Base-by-base conservation (phyloP, 1,140 invertebrate species). In the Temnothorax curvispinosus region DNA sequence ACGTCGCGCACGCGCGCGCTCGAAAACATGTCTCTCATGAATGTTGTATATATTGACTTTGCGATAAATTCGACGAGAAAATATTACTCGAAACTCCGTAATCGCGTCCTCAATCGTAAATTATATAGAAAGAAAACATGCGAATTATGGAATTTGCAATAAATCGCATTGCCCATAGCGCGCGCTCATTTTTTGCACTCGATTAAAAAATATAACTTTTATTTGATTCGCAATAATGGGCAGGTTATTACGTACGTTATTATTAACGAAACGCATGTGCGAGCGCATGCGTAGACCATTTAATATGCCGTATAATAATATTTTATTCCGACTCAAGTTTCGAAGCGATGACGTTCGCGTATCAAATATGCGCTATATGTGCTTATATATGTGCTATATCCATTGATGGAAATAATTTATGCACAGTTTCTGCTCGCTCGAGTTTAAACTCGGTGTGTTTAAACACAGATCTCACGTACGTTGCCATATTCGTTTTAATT, bases 241-340 rank as follows among this genome's bases (percentile, higher is more conserved):
- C 1, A 67, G 38, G 60, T 18, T 3, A 3, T 18, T 3, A 3
- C 47, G 60, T 35, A 13, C 41, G 41, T 54, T 27, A 47, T 54
- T 27, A 54, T 81, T 56, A 81, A 47, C 21, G n/a, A 21, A 38
- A 6, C 4, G 44, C 27, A 21, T 27, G 32, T n/a, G 11, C 52
- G 21, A 47, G 21, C 13, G 41, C 27, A 47, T 6, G 27, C 27
- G 41, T 56, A 15, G n/a, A 3, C 21, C 7, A n/a, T 47, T 74
- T 58, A 32, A 56, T 32, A 60, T 18, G 35, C 41, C 35, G n/a
- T 41, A 54, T 11, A 67, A 41, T 54, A 13, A 41, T 65, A 47
- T 60, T 72, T 84, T 60, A 84, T 60, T 47, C 18, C 32, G n/a
- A 60, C 27, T 47, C 58, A 74, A 74, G 27, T 60, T 74, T 74